Evolutionary conservation across 23 tunicate species (phyloP), one percentile per base, ranked within the genome.

Genomic region (Botrylloides violaceus): DNA sequence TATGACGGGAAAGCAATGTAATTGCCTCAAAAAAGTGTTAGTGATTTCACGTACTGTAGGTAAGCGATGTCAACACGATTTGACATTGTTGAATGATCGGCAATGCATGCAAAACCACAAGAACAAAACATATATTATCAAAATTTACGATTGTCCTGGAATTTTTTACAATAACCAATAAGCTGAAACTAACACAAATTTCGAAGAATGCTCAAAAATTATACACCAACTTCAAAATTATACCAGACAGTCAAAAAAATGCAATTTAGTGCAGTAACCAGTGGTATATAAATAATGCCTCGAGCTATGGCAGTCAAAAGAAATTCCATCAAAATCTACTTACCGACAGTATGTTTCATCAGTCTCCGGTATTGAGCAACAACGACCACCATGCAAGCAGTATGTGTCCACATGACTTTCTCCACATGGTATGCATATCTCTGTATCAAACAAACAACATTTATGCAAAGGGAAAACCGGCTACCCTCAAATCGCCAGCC

Each of bases 261-360:
- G 58, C 58, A 49, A 19, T 19, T n/a, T n/a, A n/a, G n/a, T n/a
- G n/a, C n/a, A n/a, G n/a, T n/a, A n/a, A n/a, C n/a, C n/a, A n/a
- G n/a, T 49, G 58, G n/a, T 21, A 0, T 49, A 49, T 49, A 20
- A 43, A 15, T 43, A 43, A 43, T 43, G 53, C 53, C 53, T 15
- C 12, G 15, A 43, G 53, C 53, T 7, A 43, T 43, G 20, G 58
- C 58, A 20, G n/a, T n/a, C n/a, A n/a, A n/a, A n/a, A n/a, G 9
- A 7, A 43, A 15, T 43, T 43, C 53, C 53, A 43, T 43, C 15
- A 43, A n/a, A 43, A 43, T 43, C 9, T 43, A 63, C 70, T 63
- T 25, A 68, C 74, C 74, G 36, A 43, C 74, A 68, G 23, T 39
- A 35, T 19, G 58, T 68, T 28, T 68, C 74, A 43, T 68, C 37